Conservation (phyloP, 2,888 invertebrate species). For the Cosmia pyralina region DNA sequence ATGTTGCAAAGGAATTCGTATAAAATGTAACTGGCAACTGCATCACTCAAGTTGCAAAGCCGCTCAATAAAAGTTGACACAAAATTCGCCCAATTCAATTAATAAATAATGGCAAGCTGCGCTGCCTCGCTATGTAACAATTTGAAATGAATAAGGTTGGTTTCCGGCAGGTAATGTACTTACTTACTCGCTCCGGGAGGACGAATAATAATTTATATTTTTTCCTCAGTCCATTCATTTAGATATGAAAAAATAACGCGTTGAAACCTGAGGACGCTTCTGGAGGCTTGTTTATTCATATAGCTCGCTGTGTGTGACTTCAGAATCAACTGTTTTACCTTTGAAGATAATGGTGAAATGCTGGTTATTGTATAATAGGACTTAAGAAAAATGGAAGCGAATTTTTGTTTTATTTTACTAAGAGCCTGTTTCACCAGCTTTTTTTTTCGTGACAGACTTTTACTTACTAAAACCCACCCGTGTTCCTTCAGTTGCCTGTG, state of each 20-base stretch:
- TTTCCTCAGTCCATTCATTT: constrained; percentile 72
- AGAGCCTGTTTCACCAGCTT: too few relatives aligned
- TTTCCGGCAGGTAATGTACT: constrained; percentile 65
- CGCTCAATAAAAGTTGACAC: constrained; percentile 32
- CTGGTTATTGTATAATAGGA: not conserved
- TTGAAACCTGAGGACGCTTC: constrained; percentile 52
- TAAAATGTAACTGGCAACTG: not conserved
- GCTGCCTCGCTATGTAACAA: constrained; percentile 34
- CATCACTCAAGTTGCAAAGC: not conserved
- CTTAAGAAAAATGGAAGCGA: not conserved
- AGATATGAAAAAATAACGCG: constrained; percentile 75
- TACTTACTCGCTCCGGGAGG: constrained; percentile 68
- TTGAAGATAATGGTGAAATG: constrained; percentile 19
- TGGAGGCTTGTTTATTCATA: constrained; percentile 55
- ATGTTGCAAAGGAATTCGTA: not conserved
- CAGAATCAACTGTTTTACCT: constrained; percentile 39
- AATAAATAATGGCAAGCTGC: constrained; percentile 53
- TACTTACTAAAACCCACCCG: too few relatives aligned
- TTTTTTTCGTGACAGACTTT: too few relatives aligned
- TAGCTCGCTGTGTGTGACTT: constrained; percentile 10
- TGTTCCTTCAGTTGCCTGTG: too few relatives aligned
- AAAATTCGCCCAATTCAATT: constrained; percentile 59
- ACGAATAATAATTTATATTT: constrained; percentile 75
- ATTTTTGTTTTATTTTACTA: not conserved
- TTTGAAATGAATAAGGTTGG: constrained; percentile 61